Base-by-base conservation (phyloP, 2,888 invertebrate species). In the Dimorphilus gyrociliatus region DNA sequence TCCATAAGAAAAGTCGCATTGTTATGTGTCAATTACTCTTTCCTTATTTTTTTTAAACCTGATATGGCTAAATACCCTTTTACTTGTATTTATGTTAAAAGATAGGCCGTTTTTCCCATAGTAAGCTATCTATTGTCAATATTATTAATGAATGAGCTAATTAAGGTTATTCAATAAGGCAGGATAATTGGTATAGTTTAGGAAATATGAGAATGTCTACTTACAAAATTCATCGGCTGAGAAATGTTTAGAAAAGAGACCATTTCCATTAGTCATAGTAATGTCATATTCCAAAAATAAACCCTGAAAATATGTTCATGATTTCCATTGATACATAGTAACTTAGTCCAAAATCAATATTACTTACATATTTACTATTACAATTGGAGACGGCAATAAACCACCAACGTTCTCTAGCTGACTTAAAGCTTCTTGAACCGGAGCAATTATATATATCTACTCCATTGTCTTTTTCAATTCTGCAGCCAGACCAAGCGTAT, bases 221-320 rank as follows among this genome's bases (percentile, higher is more conserved):
- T 75, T 69, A 82, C 86, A 84, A 65, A 86, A 85, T 65, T 90
- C 84, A 60, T 90, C 88, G 6, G 85, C 86, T 0, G 86, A 86
- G 55, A 85, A 86, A 52, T 90, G 86, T 51, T 79, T 76, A 77
- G 82, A 81, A 46, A 79, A 76, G 12, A 51, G 44, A 47, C 78
- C 78, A 1, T 74, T 69, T 0, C 81, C 84, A 57, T 90, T 90
- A 0, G 84, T 85, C 81, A 90, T 78, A 33, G 76, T 65, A 42
- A 88, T 74, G 50, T 72, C 74, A 60, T 84, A 88, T 34, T 72
- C 72, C 3, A 86, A 55, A 39, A 77, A 73, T 28, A 86, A 65
- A 2, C 85, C 85, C 72, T 74, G 60, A 7, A 63, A 67, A 39
- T 55, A 50, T 15, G 54, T n/a, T 16, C n/a, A 15, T 15, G 4